Base-by-base conservation (phyloP, 2,888 invertebrate species). In the Timandra comae region DNA sequence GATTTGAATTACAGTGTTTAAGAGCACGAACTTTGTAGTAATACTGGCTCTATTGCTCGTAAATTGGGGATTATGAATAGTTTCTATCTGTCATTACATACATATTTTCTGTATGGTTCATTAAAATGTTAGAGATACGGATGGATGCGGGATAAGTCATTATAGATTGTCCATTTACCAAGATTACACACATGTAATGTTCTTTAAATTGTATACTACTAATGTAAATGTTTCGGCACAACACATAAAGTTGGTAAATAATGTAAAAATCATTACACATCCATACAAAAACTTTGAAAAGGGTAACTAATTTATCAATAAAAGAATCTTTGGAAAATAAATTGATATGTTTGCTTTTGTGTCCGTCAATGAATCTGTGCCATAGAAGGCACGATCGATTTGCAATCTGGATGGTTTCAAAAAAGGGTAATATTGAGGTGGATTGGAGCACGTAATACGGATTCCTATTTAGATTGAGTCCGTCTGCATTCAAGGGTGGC, bases 1-100 rank as follows among this genome's bases (percentile, higher is more conserved):
- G 48, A 49, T 44, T 32, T 35, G 60, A 63, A 71, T 76, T 64
- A 76, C 64, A 47, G 69, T 71, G 46, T 71, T 75, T 73, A 68
- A 33, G 42, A 36, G 38, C 56, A 58, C 60, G 56, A 63, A 53
- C 62, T 58, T 58, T 47, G 56, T 54, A 54, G 55, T 67, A 66
- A 65, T 56, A 52, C 47, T 47, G 34, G 49, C 49, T 58, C 46
- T 52, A 62, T 64, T 47, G 52, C 50, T 49, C 43, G 41, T 63
- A 56, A 62, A 61, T 56, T 48, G 56, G 49, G 47, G 43, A 55
- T 62, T 65, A 61, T 42, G 49, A 50, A 45, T 46, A 36, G 52
- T 56, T 57, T 55, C 52, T 45, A 55, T 50, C 42, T 49, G 52
- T 53, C 46, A 53, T 56, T 34, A 31, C 24, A 11, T 24, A 24